Base-by-base conservation (phyloP, 1,140 invertebrate genomes). In the honey bee (Apis mellifera) region DNA sequence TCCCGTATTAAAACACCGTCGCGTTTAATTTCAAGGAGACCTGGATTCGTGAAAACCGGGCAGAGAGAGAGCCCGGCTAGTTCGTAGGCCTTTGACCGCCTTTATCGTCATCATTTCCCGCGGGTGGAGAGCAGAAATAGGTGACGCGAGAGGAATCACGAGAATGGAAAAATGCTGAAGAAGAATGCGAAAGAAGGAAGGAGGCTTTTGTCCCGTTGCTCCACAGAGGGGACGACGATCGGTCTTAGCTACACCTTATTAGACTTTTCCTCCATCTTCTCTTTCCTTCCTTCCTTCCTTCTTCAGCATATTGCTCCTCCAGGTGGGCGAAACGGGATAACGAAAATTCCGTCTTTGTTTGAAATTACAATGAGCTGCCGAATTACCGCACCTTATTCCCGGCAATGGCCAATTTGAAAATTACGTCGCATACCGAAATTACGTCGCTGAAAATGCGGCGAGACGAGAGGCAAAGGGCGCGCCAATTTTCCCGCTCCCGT, bases 181-280 rank as follows among this genome's bases (percentile, higher is more conserved):
- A 66, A 69, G 42, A 32, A 60, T 32, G 66, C 15, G 52, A 17
- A 32, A 70, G 54, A 26, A 57, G 64, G 52, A 32, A 7, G 66
- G 2, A 17, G 4, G 15, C 62, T 71, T 78, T 71, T 60, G 77
- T 60, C 42, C 13, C n/a, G 42, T 4, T 75, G 48, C 59, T 74
- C 19, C 59, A 23, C 11, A 7, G 54, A 73, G 71, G 21, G 59
- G 32, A 32, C 32, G 2, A 57, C 60, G 50, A 74, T 73, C 70
- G 59, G 19, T 12, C 55, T 55, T 32, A 3, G 66, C 71, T 62
- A 74, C 70, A 52, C 52, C 54, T 75, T 81, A 84, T 81, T 81
- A 81, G 62, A 81, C 42, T 75, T 81, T 75, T 68, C 48, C 48
- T 68, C 21, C 7, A 21, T 21, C 19, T 12, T 11, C 32, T 11